These are phyloP conservation scores for Gallinago paraguaiae DNA, from an alignment of 2,113 vertebrate species.

Conservation along the genomic window DNA sequence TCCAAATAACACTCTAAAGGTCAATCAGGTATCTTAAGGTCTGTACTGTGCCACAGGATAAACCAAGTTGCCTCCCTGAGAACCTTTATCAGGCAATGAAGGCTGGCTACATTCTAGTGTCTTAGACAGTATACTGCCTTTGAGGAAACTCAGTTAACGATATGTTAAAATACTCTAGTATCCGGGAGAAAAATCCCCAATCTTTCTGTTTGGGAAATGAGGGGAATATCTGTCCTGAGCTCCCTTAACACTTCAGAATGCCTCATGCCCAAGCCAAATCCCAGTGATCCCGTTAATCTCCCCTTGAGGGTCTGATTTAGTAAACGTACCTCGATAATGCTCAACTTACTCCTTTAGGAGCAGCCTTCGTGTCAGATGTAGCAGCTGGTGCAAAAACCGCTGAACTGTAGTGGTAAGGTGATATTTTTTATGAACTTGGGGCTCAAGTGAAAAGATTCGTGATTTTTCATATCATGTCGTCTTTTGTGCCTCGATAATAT, in stretches of 20 bases:
- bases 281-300: neutral
- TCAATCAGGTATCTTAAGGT: neutral
- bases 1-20: neutral
- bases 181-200: accelerated
- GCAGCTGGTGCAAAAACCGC: neutral
- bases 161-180: neutral
- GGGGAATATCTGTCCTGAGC: neutral
- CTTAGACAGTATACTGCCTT: neutral
- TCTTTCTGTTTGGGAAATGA: neutral
- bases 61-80: neutral
- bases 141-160: neutral
- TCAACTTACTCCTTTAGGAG: neutral
- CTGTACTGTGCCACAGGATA: neutral
- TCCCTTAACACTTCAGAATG: neutral
- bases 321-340: neutral
- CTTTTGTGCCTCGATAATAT: neutral
- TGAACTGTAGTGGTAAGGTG: neutral
- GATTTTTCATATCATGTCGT: neutral
- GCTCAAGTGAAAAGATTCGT: neutral
- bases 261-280: neutral
- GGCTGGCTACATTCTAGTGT: neutral
- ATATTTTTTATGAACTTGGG: neutral
- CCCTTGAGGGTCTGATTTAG: neutral
- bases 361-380: neutral
- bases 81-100: neutral